These are phyloP conservation scores for Peromyscus melanophrys DNA, from an alignment of 2,797 vertebrate genomes.

Conservation along the genomic window DNA sequence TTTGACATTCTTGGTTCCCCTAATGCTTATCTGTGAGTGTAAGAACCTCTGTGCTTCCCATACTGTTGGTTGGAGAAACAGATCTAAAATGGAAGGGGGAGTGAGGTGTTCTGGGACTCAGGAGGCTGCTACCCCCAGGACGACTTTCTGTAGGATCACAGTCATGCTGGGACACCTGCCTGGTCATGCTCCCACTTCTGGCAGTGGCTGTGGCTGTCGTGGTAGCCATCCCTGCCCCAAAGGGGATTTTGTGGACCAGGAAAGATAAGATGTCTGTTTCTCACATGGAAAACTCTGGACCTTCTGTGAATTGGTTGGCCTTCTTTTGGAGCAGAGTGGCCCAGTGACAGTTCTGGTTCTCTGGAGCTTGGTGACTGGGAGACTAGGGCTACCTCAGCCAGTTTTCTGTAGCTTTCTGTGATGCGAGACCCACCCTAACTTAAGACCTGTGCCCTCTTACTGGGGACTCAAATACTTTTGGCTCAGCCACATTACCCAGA, in stretches of 20 bases:
- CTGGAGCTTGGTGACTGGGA: neutral
- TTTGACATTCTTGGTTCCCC: neutral
- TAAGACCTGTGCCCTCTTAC: neutral
- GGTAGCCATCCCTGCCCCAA: neutral
- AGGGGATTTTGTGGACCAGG: neutral
- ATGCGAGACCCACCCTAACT: neutral
- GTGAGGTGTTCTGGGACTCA: neutral
- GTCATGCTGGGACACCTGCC: neutral
- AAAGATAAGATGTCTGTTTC: neutral
- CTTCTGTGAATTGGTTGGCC: neutral
- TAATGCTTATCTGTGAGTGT: neutral
- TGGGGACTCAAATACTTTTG: neutral
- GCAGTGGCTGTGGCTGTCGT: neutral
- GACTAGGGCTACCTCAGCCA: neutral
- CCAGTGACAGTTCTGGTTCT: neutral
- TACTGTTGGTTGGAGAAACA: neutral
- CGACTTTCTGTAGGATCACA: neutral
- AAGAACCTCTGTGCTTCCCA: neutral
- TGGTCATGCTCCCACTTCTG: neutral
- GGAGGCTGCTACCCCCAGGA: neutral
- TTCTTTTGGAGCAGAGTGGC: neutral
- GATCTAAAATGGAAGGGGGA: neutral
- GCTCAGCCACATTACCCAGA: neutral
- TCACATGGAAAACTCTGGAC: neutral
- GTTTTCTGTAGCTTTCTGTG: neutral